Evolutionary conservation across 2,797 vertebrate genomes (phyloP).

Genomic region (Spheniscus humboldti): DNA sequence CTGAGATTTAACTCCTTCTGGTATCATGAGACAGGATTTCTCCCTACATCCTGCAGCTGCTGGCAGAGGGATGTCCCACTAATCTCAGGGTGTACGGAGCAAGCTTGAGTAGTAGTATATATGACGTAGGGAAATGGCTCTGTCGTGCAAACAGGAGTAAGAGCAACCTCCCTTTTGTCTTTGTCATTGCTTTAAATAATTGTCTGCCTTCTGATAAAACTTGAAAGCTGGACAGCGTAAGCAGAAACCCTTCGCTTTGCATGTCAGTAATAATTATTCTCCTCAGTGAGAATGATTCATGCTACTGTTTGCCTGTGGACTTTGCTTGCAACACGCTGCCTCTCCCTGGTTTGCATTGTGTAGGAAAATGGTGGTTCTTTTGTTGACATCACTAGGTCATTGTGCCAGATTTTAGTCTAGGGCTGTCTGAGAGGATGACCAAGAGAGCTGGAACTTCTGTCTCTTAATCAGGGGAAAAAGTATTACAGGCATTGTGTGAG

Average conservation of each 20-base stretch:
- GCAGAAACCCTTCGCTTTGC: neutral
- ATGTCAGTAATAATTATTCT: neutral
- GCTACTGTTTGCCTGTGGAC: neutral
- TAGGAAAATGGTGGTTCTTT: neutral
- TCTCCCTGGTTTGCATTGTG: neutral
- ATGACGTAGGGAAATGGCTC: fast-evolving
- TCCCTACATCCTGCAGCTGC: neutral
- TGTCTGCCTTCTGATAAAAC: neutral
- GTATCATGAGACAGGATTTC: neutral
- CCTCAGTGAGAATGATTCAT: neutral
- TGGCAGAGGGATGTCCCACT: neutral
- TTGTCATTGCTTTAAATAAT: neutral
- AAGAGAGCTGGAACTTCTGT: neutral
- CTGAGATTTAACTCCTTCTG: slow-evolving; percentile 45
- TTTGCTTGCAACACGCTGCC: neutral
- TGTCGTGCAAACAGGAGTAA: neutral
- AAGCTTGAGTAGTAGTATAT: neutral
- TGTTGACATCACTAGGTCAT: neutral
- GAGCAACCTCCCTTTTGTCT: neutral
- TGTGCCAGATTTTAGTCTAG: neutral
- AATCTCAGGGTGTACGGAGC: neutral
- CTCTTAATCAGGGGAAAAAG: neutral
- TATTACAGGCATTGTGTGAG: neutral
- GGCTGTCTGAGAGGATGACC: neutral
- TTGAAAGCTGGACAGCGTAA: neutral